Percentiles rank a stretch among this genome's conserved stretches.
Evolutionary conservation across 2,113 vertebrate genomes (phyloP).

Genomic region (Acinonyx jubatus): DNA sequence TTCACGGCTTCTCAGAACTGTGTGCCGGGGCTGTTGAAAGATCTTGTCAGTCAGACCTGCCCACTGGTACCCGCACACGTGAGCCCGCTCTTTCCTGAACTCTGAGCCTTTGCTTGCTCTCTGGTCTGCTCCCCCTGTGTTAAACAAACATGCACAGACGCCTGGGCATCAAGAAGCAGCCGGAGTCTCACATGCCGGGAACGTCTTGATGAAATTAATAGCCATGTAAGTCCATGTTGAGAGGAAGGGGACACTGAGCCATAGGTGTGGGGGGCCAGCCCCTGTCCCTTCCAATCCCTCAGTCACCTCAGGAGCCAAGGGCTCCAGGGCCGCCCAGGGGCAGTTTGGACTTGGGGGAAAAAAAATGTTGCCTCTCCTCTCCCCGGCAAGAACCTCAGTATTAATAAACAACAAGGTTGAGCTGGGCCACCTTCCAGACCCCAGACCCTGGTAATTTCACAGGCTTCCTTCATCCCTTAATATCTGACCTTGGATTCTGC

Average conservation of each 20-base stretch:
- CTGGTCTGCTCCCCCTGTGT: neutral
- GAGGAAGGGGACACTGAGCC: neutral
- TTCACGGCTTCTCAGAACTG: neutral
- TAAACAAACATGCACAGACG: accelerated
- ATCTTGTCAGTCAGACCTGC: neutral
- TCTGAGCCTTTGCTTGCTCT: accelerated
- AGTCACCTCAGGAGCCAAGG: neutral
- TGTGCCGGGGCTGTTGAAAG: neutral
- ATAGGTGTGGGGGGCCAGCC: accelerated
- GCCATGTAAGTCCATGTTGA: accelerated
- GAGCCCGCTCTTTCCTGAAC: accelerated
- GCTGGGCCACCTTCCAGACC: neutral
- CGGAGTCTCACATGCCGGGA: neutral
- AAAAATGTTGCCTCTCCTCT: neutral
- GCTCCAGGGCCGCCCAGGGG: neutral
- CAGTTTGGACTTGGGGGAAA: neutral
- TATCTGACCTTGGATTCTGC: neutral
- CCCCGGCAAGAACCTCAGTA: neutral
- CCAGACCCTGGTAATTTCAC: neutral
- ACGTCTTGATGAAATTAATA: neutral
- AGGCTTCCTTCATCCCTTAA: neutral
- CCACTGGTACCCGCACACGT: accelerated
- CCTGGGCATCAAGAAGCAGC: neutral
- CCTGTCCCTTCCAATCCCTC: neutral
- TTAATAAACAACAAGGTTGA: neutral